Base-by-base conservation (phyloP, 2,113 vertebrate genomes). In the Butastur rufipennis region DNA sequence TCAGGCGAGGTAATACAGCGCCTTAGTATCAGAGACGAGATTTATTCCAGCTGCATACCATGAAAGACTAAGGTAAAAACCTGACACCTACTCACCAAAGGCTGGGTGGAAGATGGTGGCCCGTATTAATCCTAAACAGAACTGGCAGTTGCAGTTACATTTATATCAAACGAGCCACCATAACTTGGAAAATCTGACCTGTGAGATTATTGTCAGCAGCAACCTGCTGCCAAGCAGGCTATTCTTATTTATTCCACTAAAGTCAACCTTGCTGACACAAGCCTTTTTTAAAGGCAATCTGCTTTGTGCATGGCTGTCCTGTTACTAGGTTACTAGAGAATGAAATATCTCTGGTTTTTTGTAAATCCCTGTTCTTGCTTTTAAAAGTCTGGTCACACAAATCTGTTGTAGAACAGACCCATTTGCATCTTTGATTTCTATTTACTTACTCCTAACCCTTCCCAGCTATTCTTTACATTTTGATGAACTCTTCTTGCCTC, bases 151-250 rank as follows among this genome's bases (percentile, higher is more conserved):
- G 71, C 80, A 77, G 58, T 13, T 73, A 9, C 4, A 38, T 14
- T 50, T 13, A 55, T 17, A 8, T 22, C 20, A n/a, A 43, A 59
- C 0, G 13, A 86, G 75, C 45, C 71, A 9, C 7, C 65, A 1
- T 3, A 62, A 25, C 55, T 55, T 34, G 92, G 75, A 34, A 81
- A 75, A 32, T 73, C 55, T 85, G 92, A 52, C 58, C 62, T 29
- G 66, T 14, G 27, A 53, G 71, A 7, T 47, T 38, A 58, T 27
- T 70, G 87, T 26, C 68, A 42, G 84, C 70, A 53, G 45, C 10
- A 59, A 26, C 59, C 91, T 81, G 81, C 87, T 88, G 91, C 91
- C 89, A 68, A 38, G 59, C 45, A 84, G 66, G 81, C 55, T 45
- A 16, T 22, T 71, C 79, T 65, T 31, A 68, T 80, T 90, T 82